Base-by-base conservation (phyloP, 2,797 vertebrate species). In the Epinephelus coioides region DNA sequence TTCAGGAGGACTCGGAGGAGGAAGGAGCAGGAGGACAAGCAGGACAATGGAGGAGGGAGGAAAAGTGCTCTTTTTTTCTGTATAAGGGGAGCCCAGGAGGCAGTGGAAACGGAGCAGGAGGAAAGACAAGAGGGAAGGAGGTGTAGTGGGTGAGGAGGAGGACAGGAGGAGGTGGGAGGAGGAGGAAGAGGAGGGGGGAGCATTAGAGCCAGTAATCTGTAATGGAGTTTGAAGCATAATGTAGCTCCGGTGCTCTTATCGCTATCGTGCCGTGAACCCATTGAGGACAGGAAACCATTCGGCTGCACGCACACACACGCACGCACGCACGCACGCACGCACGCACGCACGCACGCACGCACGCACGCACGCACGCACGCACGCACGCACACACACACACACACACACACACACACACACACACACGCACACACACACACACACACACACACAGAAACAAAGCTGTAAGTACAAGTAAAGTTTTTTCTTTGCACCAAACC, bases 201-300 rank as follows among this genome's bases (percentile, higher is more conserved):
- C 1, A 4, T n/a, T 8, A 25, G 23, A 65, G 38, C 25, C 62
- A 50, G 73, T 68, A 83, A 84, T 81, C 68, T 78, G 84, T 73
- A 75, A 81, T 83, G 73, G 73, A 80, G 75, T 79, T 76, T 81
- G 62, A 73, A 87, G 49, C 77, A 79, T 86, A 76, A 87, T 81
- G 87, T 78, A 84, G 85, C 77, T 63, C 76, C 69, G 69, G 75
- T 21, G 78, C 55, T 86, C 75, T 91, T 91, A 92, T 92, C 84
- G 73, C 86, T 89, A 82, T 83, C 87, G 86, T 89, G 87, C 88
- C 79, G 69, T n/a, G 63, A 55, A 75, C 17, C 83, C 82, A 88
- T 89, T 88, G 79, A 79, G 83, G 54, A 81, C 86, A 89, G 91
- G 87, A 92, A 90, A 79, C 59, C 7, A 25, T n/a, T 21, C 40